phyloP scores from a whole-genome alignment of 2,888 invertebrate genomes.

The Drosophila meridiana region DNA sequence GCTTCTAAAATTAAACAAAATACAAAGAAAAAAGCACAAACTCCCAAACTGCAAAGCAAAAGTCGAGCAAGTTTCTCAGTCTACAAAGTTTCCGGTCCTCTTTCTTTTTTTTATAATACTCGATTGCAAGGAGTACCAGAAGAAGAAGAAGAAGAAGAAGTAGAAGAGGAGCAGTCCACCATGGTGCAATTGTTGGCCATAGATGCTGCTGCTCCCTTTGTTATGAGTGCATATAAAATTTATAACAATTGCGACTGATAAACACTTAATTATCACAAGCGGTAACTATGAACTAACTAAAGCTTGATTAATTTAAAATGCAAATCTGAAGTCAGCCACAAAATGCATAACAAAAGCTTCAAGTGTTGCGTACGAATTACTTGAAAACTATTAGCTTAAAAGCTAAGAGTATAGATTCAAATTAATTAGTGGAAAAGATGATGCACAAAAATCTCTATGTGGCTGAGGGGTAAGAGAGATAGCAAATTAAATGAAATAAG shows the following conservation, averaged over 20 bases:
- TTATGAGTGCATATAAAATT: slow-evolving; percentile 5
- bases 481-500: no score
- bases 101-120: slow-evolving; percentile 17
- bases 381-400: background rate
- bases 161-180: background rate
- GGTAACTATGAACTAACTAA: background rate
- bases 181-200: slow-evolving; percentile 6
- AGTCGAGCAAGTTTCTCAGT: slow-evolving; percentile 57
- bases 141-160: slow-evolving; percentile 8
- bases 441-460: no score
- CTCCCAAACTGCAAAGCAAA: slow-evolving; percentile 40
- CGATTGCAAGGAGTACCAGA: slow-evolving; percentile 13
- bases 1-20: slow-evolving; percentile 67
- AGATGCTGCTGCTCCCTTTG: background rate
- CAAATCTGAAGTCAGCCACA: background rate
- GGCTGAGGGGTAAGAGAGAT: no score
- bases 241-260: slow-evolving; percentile 21
- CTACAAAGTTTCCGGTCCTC: slow-evolving; percentile 48
- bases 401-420: background rate
- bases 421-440: no score
- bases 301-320: background rate
- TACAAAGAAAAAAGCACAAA: slow-evolving; percentile 42
- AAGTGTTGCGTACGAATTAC: background rate
- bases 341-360: background rate
- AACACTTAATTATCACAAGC: slow-evolving; percentile 22